A percentile compares a stretch with the other conserved stretches of the same genome.
phyloP scores from a whole-genome alignment of 2,113 vertebrate genomes.

The Okapia johnstoni region DNA sequence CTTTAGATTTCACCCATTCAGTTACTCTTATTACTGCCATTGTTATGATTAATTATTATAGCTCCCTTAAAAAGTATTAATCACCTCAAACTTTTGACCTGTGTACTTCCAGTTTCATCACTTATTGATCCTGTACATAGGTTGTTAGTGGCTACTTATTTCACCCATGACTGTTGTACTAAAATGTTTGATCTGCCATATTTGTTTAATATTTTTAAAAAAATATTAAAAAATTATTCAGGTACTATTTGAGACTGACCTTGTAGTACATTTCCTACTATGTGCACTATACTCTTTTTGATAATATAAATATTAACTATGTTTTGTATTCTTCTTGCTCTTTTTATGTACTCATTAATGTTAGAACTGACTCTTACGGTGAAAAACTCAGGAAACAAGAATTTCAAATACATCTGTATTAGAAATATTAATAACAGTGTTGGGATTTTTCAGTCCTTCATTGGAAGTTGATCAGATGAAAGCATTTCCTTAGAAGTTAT shows the following conservation, averaged over 20 bases:
- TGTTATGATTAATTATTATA: not conserved
- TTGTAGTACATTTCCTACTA: not conserved
- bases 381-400: constrained; percentile 25
- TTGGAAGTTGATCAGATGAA: not conserved
- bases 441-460: constrained; percentile 12
- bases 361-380: not conserved
- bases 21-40: not conserved
- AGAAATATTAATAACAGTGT: not conserved
- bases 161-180: not conserved
- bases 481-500: constrained; percentile 18
- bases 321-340: constrained; percentile 20
- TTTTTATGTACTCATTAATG: not conserved
- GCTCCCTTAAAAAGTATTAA: not conserved
- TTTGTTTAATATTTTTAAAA: not conserved
- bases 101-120: not conserved
- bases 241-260: not conserved
- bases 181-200: not conserved
- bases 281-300: not conserved
- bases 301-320: not conserved
- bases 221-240: not conserved
- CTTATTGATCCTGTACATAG: not conserved
- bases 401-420: constrained; percentile 17
- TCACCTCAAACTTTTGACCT: not conserved
- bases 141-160: not conserved
- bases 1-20: not conserved